These are phyloP conservation scores for Zoroaster sp. DNA, from an alignment of 53 echinoderm and acorn worm genomes.

Conservation along the genomic window DNA sequence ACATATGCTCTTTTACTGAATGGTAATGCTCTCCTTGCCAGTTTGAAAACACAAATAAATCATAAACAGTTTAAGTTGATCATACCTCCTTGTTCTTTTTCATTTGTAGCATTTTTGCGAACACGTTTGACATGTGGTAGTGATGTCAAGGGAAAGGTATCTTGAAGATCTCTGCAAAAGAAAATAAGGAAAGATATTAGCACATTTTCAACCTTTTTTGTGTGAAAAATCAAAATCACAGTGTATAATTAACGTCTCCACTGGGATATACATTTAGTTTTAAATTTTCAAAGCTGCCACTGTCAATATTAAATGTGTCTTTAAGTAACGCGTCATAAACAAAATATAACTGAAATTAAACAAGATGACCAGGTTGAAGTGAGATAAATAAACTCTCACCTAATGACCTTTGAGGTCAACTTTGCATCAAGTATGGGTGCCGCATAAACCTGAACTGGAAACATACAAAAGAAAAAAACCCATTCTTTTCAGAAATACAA, in stretches of 20 bases:
- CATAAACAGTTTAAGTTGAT: background rate
- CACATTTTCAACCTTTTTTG: too few relatives aligned
- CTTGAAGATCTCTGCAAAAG: constrained; percentile 58
- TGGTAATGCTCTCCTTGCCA: too few relatives aligned
- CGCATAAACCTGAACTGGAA: constrained; percentile 76
- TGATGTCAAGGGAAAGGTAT: constrained; percentile 60
- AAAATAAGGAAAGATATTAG: background rate
- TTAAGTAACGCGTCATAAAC: background rate
- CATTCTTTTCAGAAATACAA: too few relatives aligned
- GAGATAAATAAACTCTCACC: too few relatives aligned
- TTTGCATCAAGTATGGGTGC: constrained; percentile 68
- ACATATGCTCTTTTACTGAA: too few relatives aligned
- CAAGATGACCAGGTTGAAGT: too few relatives aligned
- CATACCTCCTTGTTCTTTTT: background rate
- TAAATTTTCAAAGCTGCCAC: too few relatives aligned
- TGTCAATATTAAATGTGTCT: background rate
- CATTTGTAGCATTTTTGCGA: background rate
- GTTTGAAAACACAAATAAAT: too few relatives aligned
- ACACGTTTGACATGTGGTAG: constrained; percentile 86
- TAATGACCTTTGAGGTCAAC: constrained; percentile 68
- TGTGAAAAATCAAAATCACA: background rate
- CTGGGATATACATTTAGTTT: too few relatives aligned
- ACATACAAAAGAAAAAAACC: background rate
- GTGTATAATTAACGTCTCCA: too few relatives aligned
- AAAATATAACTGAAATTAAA: background rate